Evolutionary conservation across 2,888 invertebrate species (phyloP).

Genomic region (Tortricodes alternella): DNA sequence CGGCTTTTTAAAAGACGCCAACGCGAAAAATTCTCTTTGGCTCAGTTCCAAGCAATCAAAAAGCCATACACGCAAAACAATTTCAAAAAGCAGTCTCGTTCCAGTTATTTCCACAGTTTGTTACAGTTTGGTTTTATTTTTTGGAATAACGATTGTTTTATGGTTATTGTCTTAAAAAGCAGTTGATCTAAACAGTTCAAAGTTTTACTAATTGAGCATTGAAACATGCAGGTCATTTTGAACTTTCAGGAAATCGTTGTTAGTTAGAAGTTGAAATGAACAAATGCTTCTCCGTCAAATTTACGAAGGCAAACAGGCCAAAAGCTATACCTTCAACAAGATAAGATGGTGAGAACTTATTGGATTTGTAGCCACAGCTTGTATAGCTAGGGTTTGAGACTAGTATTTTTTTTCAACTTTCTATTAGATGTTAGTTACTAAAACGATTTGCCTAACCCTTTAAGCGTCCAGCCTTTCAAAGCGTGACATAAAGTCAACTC

Average conservation of each 20-base stretch:
- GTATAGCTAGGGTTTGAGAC: no score
- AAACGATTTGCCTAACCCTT: neutral
- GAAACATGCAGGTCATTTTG: no score
- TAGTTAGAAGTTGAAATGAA: no score
- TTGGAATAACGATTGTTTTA: conserved; percentile 31
- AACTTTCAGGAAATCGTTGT: no score
- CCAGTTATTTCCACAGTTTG: conserved; percentile 32
- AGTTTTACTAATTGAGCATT: neutral
- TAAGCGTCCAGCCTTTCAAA: neutral
- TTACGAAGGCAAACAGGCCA: no score
- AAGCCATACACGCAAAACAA: conserved; percentile 50
- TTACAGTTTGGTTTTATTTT: conserved; percentile 26
- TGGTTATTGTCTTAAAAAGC: conserved; percentile 34
- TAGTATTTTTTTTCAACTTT: neutral
- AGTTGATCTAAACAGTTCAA: conserved; percentile 3
- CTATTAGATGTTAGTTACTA: neutral
- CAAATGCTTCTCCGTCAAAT: no score
- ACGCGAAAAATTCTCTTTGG: conserved; percentile 51
- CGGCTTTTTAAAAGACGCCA: conserved; percentile 40
- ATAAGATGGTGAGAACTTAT: no score
- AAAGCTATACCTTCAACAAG: no score
- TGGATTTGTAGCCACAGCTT: no score
- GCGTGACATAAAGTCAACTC: conserved; percentile 12
- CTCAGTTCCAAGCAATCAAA: conserved; percentile 67
- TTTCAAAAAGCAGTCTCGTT: conserved; percentile 46